Conservation (phyloP, 1,140 invertebrate species). For the Microplitis mediator region DNA sequence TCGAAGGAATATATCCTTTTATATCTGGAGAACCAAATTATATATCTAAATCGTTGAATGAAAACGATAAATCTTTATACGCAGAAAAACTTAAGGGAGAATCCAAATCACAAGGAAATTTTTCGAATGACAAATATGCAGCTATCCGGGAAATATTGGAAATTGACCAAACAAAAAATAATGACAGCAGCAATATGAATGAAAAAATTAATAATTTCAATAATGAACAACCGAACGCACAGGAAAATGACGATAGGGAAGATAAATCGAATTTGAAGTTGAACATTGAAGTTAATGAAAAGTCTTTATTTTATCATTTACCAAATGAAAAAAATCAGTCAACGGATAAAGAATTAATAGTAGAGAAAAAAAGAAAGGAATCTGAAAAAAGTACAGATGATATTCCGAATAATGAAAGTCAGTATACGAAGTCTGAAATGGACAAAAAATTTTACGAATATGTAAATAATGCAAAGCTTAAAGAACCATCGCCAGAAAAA, state of each 20-base stretch:
- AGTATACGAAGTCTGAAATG: conserved; percentile 46
- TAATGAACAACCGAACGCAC: conserved; percentile 7
- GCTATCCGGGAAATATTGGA: conserved; percentile 83
- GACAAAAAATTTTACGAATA: conserved; percentile 45
- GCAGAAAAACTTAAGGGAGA: conserved; percentile 66
- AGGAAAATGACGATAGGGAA: conserved; percentile 72
- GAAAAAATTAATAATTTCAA: conserved; percentile 14
- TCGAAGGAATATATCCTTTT: conserved; percentile 33
- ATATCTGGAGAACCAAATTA: conserved; percentile 30
- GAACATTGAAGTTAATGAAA: conserved; percentile 65
- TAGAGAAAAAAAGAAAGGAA: conserved; percentile 33
- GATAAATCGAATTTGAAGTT: conserved; percentile 42
- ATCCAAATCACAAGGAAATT: conserved; percentile 43
- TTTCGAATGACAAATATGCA: conserved; percentile 77
- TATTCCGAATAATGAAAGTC: conserved; percentile 31
- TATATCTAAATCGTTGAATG: conserved; percentile 23
- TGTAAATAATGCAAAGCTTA: conserved; percentile 37
- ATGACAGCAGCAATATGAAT: conserved; percentile 6
- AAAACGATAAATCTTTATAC: conserved; percentile 54
- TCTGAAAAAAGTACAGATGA: conserved; percentile 4
- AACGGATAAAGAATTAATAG: neutral
- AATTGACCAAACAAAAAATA: conserved; percentile 67
- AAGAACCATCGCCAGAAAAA: conserved; percentile 28
- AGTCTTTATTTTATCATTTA: conserved; percentile 55
- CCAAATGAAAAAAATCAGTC: conserved; percentile 2